These are phyloP conservation scores for Cyanoliseus patagonus DNA, from an alignment of 2,113 vertebrate species.

Conservation along the genomic window DNA sequence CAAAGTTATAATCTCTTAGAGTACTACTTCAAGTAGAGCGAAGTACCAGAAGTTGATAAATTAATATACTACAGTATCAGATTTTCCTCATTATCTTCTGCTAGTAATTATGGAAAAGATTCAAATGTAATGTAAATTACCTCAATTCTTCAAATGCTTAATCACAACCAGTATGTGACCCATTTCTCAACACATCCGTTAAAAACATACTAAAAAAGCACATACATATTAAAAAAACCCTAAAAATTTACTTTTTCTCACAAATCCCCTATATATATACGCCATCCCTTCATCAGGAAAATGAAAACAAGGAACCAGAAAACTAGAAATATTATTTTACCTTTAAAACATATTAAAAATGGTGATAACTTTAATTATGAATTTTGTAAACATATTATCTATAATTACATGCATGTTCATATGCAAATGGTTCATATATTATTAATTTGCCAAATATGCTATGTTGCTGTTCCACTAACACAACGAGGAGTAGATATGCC, in stretches of 20 bases:
- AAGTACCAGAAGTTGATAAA: neutral
- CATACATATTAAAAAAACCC: neutral
- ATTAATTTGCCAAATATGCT: neutral
- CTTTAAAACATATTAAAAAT: neutral
- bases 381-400: neutral
- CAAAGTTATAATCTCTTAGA: conserved; percentile 1
- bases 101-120: neutral
- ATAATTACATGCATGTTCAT: neutral
- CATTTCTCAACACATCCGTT: neutral
- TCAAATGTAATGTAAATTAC: neutral
- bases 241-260: neutral
- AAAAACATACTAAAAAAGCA: neutral
- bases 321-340: neutral
- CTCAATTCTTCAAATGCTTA: neutral
- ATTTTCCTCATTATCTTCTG: neutral
- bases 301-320: neutral
- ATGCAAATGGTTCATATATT: neutral
- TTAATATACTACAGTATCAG: neutral
- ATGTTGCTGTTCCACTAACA: neutral
- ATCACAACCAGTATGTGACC: neutral
- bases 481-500: neutral
- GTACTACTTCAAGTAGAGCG: neutral
- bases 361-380: neutral
- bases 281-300: neutral
- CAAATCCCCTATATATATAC: neutral